phyloP scores from a whole-genome alignment of 2,797 vertebrate species.

The Falco novaeseelandiae region DNA sequence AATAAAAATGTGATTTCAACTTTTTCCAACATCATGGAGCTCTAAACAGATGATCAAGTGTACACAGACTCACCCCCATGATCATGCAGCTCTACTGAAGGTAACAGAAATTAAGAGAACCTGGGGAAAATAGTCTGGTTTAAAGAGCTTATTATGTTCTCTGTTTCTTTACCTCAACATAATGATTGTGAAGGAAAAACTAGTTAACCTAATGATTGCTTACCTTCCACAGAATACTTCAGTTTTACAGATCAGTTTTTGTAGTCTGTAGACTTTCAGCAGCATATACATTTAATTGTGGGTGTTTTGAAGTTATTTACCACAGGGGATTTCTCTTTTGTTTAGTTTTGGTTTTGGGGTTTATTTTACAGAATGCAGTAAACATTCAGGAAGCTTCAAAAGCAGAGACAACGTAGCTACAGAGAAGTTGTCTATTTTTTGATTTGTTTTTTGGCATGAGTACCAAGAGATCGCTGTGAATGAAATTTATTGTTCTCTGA shows the following conservation, averaged over 20 bases:
- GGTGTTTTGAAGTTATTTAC: not conserved
- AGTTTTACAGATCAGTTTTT: not conserved
- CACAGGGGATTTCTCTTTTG: not conserved
- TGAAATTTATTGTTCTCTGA: slow-evolving; percentile 1
- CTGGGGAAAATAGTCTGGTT: not conserved
- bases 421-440: not conserved
- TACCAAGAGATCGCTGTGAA: not conserved
- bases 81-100: not conserved
- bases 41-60: not conserved
- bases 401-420: not conserved
- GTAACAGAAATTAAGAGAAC: not conserved
- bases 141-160: not conserved
- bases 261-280: not conserved
- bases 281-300: not conserved
- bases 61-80: accelerated
- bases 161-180: not conserved
- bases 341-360: not conserved
- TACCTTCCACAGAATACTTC: not conserved
- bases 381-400: not conserved
- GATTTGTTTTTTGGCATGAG: not conserved
- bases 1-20: not conserved
- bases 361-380: not conserved
- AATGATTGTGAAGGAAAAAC: not conserved
- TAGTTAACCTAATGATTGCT: not conserved
- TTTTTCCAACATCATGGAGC: not conserved